Conservation (phyloP, 2,888 invertebrate genomes). For the Adineta ricciae region DNA sequence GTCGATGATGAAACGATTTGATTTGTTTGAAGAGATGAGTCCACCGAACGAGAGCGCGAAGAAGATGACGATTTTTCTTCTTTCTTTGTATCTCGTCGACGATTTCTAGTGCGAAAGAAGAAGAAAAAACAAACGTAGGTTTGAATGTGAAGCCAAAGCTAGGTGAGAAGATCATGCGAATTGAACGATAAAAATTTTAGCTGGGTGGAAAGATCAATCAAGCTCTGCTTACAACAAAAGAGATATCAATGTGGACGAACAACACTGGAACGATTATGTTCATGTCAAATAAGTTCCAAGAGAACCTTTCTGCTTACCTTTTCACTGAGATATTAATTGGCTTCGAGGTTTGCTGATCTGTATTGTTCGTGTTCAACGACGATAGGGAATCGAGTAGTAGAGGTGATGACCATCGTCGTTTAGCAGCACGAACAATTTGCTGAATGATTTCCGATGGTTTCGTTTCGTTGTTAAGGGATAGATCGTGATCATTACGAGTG, state of each 20-base stretch:
- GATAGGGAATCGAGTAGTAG: background rate
- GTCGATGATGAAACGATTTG: background rate
- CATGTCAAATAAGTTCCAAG: background rate
- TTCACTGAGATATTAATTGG: slow-evolving; percentile 8
- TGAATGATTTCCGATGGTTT: slow-evolving; percentile 18
- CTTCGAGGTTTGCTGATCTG: background rate
- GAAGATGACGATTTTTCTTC: background rate
- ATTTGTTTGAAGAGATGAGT: background rate
- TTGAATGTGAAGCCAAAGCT: background rate
- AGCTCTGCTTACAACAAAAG: background rate
- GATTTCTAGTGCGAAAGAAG: background rate
- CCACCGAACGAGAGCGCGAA: slow-evolving; percentile 1
- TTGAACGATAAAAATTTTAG: background rate
- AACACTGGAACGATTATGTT: background rate
- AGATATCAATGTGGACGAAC: background rate
- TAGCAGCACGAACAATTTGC: slow-evolving; percentile 13
- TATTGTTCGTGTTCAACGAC: background rate
- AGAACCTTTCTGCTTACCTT: background rate
- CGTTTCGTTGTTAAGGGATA: background rate
- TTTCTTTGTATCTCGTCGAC: background rate
- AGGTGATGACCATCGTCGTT: slow-evolving; percentile 12
- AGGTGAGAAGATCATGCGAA: background rate
- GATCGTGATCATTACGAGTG: background rate
- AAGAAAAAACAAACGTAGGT: too few species aligned
- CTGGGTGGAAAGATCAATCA: background rate